Base-by-base conservation (phyloP, 2,113 vertebrate genomes). In the Syrrhaptes paradoxus region DNA sequence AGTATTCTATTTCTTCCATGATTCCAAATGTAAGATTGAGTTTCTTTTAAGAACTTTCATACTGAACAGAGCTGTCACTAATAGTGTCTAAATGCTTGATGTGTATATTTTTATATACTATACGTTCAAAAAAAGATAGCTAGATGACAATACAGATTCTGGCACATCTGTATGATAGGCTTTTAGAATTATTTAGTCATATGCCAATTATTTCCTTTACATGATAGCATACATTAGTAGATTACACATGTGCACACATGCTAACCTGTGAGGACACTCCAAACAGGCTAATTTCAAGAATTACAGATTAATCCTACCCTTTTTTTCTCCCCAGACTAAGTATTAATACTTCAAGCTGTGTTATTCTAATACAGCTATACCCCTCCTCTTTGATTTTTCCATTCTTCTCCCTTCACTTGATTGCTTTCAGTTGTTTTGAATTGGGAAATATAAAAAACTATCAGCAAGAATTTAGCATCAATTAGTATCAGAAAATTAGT, bases 401-500 rank as follows among this genome's bases (percentile, higher is more conserved):
- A 16, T 88, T 91, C 63, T 83, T 90, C 34, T 90, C 77, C 74
- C 46, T 76, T 89, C 73, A 75, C 13, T 89, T 78, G 43, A 87
- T 17, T 91, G 87, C 77, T 94, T 89, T 45, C 89, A 52, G 70
- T 95, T 75, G 86, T 85, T 97, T 95, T 89, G 62, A 89, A 88
- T 13, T 72, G 45, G 65, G 91, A 77, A 94, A 78, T 73, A 67
- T 81, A 21, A 81, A 81, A 91, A 95, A 94, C 29, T 72, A 65
- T 71, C 89, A 89, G 68, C 80, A 75, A 92, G 73, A 89, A 84
- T 58, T 95, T 28, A 87, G 65, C 52, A 52, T 45, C 73, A 90
- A 92, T 92, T 90, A 78, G 38, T 92, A 89, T 92, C 76, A 84
- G 70, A 93, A 95, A 95, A 95, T 84, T 71, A 94, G 83, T 55